A percentile compares a stretch with the other conserved stretches of the same genome.
Conservation (phyloP, 2,113 vertebrate genomes). For the Peromyscus leucopus region DNA sequence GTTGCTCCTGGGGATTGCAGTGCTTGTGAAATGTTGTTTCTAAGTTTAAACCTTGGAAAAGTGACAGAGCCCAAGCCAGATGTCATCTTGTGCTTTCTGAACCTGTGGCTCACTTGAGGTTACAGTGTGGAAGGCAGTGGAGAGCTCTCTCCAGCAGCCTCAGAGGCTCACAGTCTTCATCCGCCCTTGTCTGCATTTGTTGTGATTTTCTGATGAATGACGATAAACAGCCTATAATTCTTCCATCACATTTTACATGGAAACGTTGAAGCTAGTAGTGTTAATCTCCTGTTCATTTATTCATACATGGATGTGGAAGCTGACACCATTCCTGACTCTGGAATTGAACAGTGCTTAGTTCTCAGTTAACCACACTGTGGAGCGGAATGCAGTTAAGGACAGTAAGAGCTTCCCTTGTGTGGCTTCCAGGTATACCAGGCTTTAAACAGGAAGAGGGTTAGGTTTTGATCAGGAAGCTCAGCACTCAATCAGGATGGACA, state of each 20-base stretch:
- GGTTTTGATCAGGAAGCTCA: background rate
- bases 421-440: background rate
- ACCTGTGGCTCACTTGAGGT: background rate
- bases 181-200: background rate
- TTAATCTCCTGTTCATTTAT: slow-evolving; percentile 10
- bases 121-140: background rate
- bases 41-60: background rate
- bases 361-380: background rate
- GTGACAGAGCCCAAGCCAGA: background rate
- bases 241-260: background rate
- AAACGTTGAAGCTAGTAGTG: background rate
- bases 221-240: background rate
- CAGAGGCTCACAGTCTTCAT: no score
- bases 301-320: background rate
- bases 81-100: background rate
- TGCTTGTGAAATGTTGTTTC: background rate
- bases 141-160: background rate
- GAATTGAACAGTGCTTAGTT: background rate
- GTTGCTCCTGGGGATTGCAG: background rate
- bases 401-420: background rate
- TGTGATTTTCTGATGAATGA: background rate
- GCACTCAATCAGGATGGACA: background rate
- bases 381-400: background rate
- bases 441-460: background rate
- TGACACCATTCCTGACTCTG: background rate